Conservation (phyloP, 2,888 invertebrate genomes). For the Diadegma fenestrale region DNA sequence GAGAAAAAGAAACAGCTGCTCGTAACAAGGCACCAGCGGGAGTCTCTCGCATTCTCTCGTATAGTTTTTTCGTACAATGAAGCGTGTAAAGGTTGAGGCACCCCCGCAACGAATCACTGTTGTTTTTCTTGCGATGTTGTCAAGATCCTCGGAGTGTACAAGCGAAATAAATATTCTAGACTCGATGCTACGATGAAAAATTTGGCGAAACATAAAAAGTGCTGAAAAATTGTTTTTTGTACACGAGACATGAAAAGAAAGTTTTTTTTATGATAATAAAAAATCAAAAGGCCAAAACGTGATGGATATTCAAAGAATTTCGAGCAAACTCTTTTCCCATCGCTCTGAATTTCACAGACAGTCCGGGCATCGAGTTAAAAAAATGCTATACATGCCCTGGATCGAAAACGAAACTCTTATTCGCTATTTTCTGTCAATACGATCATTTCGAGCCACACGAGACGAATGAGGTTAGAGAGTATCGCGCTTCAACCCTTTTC, state of each 20-base stretch:
- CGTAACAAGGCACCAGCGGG: slow-evolving; percentile 55
- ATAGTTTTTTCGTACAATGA: slow-evolving; percentile 46
- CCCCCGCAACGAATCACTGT: slow-evolving; percentile 49
- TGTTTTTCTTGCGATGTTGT: slow-evolving; percentile 25
- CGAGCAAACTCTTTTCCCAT: background rate
- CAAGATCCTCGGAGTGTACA: slow-evolving; percentile 3
- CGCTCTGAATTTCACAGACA: background rate
- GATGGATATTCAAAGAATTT: background rate
- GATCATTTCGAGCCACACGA: slow-evolving; percentile 59
- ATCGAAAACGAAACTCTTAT: slow-evolving; percentile 52
- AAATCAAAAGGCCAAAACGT: background rate
- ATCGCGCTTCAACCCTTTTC: slow-evolving; percentile 58
- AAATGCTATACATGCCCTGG: slow-evolving; percentile 44
- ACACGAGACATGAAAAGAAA: background rate
- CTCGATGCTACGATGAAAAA: background rate
- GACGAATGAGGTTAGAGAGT: slow-evolving; percentile 16
- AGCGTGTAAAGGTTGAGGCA: slow-evolving; percentile 38
- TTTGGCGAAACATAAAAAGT: background rate
- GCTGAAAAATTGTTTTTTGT: background rate
- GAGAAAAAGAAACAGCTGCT: slow-evolving; percentile 60
- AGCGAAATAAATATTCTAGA: slow-evolving; percentile 28
- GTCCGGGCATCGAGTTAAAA: background rate
- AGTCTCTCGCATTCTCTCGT: slow-evolving; percentile 45
- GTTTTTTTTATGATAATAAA: background rate
- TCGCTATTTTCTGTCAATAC: slow-evolving; percentile 57